A percentile compares a stretch with the other conserved stretches of the same genome.
Conservation (phyloP, 2,797 vertebrate species). For the Coluber constrictor region DNA sequence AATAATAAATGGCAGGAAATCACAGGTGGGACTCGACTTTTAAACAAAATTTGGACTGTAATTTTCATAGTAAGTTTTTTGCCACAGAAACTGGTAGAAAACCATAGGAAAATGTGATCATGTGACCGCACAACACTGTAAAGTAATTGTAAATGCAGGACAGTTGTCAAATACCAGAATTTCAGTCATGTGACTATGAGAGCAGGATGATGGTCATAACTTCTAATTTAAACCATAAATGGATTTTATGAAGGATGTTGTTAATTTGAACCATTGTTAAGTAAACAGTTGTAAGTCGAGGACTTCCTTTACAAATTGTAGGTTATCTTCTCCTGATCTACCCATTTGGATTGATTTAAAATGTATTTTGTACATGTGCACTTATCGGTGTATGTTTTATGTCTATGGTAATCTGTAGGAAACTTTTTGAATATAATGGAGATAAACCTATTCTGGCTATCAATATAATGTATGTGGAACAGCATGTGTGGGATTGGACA, state of each 20-base stretch:
- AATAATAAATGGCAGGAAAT: neutral
- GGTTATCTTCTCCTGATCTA: neutral
- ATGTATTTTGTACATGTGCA: neutral
- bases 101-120: neutral
- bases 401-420: neutral
- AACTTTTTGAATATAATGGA: neutral
- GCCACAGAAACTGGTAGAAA: neutral
- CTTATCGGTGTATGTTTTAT: neutral
- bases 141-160: neutral
- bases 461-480: neutral
- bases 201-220: neutral
- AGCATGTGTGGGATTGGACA: neutral
- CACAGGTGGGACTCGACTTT: neutral
- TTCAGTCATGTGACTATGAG: neutral
- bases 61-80: neutral
- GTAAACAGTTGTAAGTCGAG: neutral
- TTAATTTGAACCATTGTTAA: neutral
- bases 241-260: neutral
- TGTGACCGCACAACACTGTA: neutral
- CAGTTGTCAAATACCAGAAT: neutral
- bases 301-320: neutral
- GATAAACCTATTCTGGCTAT: neutral
- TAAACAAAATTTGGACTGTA: neutral
- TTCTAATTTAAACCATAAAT: neutral
- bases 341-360: neutral